A percentile compares a stretch with the other conserved stretches of the same genome.
Conservation (phyloP, 2,113 vertebrate species). For the Urocolius indicus region DNA sequence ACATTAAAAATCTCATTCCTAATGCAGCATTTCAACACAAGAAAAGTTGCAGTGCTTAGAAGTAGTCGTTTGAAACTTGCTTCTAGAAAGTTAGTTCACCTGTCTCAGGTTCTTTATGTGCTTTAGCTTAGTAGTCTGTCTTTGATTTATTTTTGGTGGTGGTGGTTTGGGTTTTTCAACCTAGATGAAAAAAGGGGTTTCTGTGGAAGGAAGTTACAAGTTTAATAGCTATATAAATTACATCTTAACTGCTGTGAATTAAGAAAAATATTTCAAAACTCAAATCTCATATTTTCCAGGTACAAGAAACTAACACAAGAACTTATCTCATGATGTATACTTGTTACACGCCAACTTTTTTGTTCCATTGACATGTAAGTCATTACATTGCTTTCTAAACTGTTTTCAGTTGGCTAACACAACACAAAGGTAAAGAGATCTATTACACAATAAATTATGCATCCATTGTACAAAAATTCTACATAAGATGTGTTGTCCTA, state of each 20-base stretch:
- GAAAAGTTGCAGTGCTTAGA: not conserved
- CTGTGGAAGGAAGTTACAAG: not conserved
- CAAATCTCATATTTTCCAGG: not conserved
- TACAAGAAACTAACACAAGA: not conserved
- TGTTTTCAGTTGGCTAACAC: not conserved
- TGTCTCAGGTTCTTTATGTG: not conserved
- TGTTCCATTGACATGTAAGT: not conserved
- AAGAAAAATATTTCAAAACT: not conserved
- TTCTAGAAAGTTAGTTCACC: not conserved
- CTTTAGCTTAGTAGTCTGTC: not conserved
- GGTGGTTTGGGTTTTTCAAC: not conserved
- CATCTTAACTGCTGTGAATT: accelerated
- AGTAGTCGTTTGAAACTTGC: not conserved
- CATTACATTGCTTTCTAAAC: not conserved
- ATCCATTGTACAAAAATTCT: not conserved
- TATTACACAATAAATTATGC: not conserved
- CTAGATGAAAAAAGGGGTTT: not conserved
- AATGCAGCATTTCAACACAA: not conserved
- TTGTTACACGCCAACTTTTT: not conserved
- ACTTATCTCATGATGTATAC: not conserved
- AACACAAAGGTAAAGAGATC: not conserved
- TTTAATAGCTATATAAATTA: not conserved
- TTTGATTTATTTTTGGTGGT: accelerated
- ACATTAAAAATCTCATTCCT: not conserved
- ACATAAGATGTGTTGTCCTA: accelerated